Base-by-base conservation (phyloP, 2,797 vertebrate genomes). In the Helicolenus hilgendorfi region DNA sequence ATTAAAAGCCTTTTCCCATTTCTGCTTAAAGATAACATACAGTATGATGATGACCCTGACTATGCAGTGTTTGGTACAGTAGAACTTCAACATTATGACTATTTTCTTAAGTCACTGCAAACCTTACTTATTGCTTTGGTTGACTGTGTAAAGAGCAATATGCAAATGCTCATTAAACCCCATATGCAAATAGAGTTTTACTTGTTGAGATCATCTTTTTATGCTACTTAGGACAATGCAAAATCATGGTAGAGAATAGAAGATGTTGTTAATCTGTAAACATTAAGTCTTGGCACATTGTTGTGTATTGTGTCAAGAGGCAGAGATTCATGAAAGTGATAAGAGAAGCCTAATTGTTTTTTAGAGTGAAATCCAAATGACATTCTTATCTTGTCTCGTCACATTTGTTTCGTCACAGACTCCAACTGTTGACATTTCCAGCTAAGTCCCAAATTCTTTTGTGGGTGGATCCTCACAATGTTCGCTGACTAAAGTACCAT, bases 361-460 rank as follows among this genome's bases (percentile, higher is more conserved):
- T 83, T 70, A 70, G 80, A 88, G 79, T 79, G 29, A 91, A 95
- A 91, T 94, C 91, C 88, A 93, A 95, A 95, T 95, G 89, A 94
- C 91, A 91, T 90, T 86, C 89, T 95, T 96, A 95, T 96, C 95
- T 94, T 75, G 88, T 84, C 81, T 84, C 88, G 86, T 93, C 92
- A 95, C 91, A 94, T 89, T 94, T 91, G 71, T 92, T 93, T 86
- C 15, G 77, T 91, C 85, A 80, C 81, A 89, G 41, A 26, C 67
- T 80, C 80, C 79, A 91, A 91, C 81, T 91, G 90, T 94, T 92
- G 83, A 89, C 92, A 88, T 92, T 95, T 90, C 73, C 76, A 26
- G 83, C 81, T 80, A 79, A 86, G 79, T 87, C 86, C 87, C 63
- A 31, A 55, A 83, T 69, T 94, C 33, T 90, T 93, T 90, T 92